Percentiles rank a stretch among this genome's conserved stretches.
Evolutionary conservation across 2,797 vertebrate genomes (phyloP).

Genomic region (Heterohyrax brucei): DNA sequence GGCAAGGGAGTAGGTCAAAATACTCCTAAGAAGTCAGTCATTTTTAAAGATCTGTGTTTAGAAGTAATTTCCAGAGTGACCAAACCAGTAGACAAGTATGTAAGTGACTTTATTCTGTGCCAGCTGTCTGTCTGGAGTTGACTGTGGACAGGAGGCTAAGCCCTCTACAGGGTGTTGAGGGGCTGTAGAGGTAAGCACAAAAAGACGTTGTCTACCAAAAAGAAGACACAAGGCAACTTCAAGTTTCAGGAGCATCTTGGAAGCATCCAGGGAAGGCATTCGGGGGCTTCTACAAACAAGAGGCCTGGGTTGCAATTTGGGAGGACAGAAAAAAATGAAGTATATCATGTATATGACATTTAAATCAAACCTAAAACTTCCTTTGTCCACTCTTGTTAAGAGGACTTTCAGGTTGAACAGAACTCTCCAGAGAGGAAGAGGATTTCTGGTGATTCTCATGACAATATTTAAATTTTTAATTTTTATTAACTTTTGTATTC

Average conservation of each 20-base stretch:
- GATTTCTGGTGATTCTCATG: constrained; percentile 78
- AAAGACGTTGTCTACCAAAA: constrained; percentile 67
- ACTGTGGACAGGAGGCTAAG: background rate
- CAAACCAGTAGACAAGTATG: constrained; percentile 73
- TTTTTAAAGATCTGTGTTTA: constrained; percentile 81
- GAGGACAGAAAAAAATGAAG: constrained; percentile 57
- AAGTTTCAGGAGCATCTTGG: constrained; percentile 33
- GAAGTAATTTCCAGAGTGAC: constrained; percentile 82
- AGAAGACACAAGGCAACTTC: constrained; percentile 73
- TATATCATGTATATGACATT: constrained; percentile 79
- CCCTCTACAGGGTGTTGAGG: constrained; percentile 1
- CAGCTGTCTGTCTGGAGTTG: background rate
- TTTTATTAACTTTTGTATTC: constrained; percentile 86
- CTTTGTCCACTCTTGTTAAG: constrained; percentile 89
- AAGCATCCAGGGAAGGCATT: constrained; percentile 76
- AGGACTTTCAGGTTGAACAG: constrained; percentile 88
- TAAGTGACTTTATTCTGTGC: constrained; percentile 45
- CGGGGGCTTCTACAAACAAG: constrained; percentile 83
- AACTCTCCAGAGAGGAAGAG: constrained; percentile 85
- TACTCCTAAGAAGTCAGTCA: constrained; percentile 58
- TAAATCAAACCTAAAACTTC: constrained; percentile 89
- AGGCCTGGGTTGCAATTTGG: constrained; percentile 82
- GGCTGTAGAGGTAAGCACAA: constrained; percentile 66
- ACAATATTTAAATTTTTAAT: constrained; percentile 76
- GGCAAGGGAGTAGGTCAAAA: background rate